These are phyloP conservation scores for Hecatera dysodea DNA, from an alignment of 2,888 invertebrate species.

Conservation along the genomic window DNA sequence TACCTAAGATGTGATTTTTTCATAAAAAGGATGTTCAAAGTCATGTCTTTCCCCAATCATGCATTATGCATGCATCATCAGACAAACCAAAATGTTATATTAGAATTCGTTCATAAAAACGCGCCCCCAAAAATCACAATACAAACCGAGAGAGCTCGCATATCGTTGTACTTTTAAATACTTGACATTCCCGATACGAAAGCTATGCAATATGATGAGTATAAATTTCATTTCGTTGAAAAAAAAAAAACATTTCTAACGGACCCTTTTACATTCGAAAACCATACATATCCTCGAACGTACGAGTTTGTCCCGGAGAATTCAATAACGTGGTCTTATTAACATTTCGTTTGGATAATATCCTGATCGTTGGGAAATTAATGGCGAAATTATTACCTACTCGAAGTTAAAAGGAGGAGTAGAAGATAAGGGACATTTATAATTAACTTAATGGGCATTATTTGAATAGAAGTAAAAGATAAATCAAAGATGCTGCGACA, in stretches of 20 bases:
- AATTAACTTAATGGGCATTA: conserved; percentile 20
- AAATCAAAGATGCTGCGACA: conserved; percentile 16
- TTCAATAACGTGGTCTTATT: conserved; percentile 76
- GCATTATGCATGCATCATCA: conserved; percentile 28
- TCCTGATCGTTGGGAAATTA: conserved; percentile 64
- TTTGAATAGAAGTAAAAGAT: conserved; percentile 3
- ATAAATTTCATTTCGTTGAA: conserved; percentile 82
- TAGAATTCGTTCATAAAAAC: conserved; percentile 58
- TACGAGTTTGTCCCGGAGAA: conserved; percentile 68
- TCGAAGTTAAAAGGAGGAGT: conserved; percentile 7
- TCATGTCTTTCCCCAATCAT: conserved; percentile 2
- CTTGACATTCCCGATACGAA: conserved; percentile 81
- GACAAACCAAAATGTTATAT: conserved; percentile 48
- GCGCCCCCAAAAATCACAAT: conserved; percentile 77
- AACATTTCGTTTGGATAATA: conserved; percentile 60
- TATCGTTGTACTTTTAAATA: conserved; percentile 81
- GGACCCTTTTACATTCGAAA: conserved; percentile 75
- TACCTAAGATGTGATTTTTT: background rate
- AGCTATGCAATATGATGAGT: conserved; percentile 86
- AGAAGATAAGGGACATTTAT: conserved; percentile 18
- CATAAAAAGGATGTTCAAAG: conserved; percentile 7
- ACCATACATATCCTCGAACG: conserved; percentile 70
- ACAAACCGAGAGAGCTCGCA: conserved; percentile 69
- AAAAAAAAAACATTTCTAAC: conserved; percentile 74
- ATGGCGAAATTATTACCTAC: conserved; percentile 27